Evolutionary conservation across 1,140 invertebrate species (phyloP), one percentile per base, ranked within the genome.

Genomic region (Plodia interpunctella): DNA sequence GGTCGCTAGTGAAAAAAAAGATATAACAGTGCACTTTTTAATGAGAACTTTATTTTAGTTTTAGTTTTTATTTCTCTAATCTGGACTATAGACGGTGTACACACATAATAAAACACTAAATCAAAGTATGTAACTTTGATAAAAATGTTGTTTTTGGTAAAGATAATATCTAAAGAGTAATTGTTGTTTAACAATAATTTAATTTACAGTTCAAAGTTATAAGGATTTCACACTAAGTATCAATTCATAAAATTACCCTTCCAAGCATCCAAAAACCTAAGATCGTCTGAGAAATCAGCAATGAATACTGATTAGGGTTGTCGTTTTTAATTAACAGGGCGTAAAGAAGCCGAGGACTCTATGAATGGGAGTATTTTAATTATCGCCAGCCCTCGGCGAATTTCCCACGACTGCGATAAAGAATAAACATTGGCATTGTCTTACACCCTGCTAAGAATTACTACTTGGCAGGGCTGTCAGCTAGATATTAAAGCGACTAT

Each of bases 341-440:
- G 20, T 56, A 57, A 62, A 59, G 51, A 56, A 57, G 63, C 60
- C 58, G 54, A 32, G 60, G 30, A 51, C 60, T 68, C 28, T 68
- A 54, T 76, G 75, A 83, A 80, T 82, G 77, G 68, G 71, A 86
- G 86, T 83, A 86, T 85, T 88, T 85, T 86, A 86, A 88, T 88
- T 88, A 88, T 79, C 76, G 65, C 62, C 64, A 65, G 57, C 71
- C 67, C 68, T 56, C 59, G 57, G 71, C 76, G 84, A 88, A 86
- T 88, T 88, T 86, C 85, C 85, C 85, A 88, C 85, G 85, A 77
- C 85, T 88, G 67, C 82, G 77, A 88, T 88, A 88, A 88, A 88
- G 85, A 88, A 88, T 88, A 88, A 88, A 86, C 83, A 86, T 81
- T 67, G 72, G 70, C 76, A 78, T 82, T 84, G 80, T 84, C 81